Evolutionary conservation across 2,113 vertebrate genomes (phyloP), one percentile per base, ranked within the genome.

Genomic region (Sialia sialis): DNA sequence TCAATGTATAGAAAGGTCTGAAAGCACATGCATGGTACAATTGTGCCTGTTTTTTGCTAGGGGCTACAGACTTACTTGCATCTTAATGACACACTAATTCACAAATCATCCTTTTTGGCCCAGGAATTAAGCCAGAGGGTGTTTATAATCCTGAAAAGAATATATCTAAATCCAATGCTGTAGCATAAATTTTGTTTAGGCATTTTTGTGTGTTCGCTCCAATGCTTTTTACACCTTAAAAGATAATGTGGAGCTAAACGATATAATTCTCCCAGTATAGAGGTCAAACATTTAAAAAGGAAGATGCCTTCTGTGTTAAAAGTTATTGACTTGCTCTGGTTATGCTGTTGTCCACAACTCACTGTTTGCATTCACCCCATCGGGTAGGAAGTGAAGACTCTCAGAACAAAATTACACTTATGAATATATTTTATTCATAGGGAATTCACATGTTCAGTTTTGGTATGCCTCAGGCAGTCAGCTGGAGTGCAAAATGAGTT

Each of bases 391-490:
- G 54, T 52, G 30, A 59, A 55, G 90, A 77, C 34, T 77, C 77
- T 94, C 27, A 63, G 48, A 94, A 76, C 60, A 94, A 86, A 96
- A 27, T 66, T 93, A 81, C 20, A 36, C 29, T 86, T 67, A 69
- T 9, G 52, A 92, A 58, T 43, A 88, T 94, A 88, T 95, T 94
- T 97, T 94, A 96, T 97, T 95, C 82, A 95, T 88, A 78, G 63
- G 58, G 49, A 94, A 84, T 73, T 94, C 95, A 89, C 94, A 81
- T 84, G 68, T 84, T 94, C 49, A n/a, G 18, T 84, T 91, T 78
- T 55, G 55, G 46, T 87, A 66, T 39, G 95, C 96, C 94, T 95
- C 79, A 82, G 91, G 94, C 94, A 95, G 59, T 51, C 94, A 93
- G 82, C 85, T 96, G 96, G 87, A 93, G 79, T 76, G 39, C 59